Percentiles rank a stretch among this genome's conserved stretches.
These are phyloP conservation scores for Mastomys natalensis DNA, from an alignment of 2,113 vertebrate genomes.

Conservation along the genomic window DNA sequence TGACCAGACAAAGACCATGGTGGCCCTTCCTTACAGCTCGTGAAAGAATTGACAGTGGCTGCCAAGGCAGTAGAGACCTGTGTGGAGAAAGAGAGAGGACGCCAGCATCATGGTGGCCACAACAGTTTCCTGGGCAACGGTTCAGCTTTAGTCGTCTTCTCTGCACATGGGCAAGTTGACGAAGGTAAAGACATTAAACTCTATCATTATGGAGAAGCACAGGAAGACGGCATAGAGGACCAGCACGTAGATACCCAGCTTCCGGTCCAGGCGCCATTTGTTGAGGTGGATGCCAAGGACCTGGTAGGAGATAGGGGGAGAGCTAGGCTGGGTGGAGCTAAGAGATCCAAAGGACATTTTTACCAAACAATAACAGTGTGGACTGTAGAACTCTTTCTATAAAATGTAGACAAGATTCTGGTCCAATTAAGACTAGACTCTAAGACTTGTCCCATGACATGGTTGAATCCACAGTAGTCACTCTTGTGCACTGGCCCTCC, in stretches of 20 bases:
- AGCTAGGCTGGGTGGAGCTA: conserved; percentile 19
- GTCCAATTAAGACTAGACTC: not conserved
- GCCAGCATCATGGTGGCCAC: conserved; percentile 64
- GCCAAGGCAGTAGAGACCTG: conserved; percentile 80
- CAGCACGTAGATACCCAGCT: conserved; percentile 94
- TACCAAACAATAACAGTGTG: not conserved
- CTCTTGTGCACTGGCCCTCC: not conserved
- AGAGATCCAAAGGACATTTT: not conserved
- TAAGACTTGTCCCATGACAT: not conserved
- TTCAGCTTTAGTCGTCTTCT: conserved; percentile 89
- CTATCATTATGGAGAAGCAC: conserved; percentile 98
- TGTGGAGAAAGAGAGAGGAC: conserved; percentile 75
- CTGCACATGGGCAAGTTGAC: conserved; percentile 99
- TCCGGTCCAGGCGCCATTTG: conserved; percentile 95
- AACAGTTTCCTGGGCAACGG: conserved; percentile 6
- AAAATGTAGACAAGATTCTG: not conserved
- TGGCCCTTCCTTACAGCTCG: conserved; percentile 75
- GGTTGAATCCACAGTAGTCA: not conserved
- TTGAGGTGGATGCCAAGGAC: conserved; percentile 95
- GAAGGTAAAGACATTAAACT: conserved; percentile 99
- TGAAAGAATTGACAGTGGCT: conserved; percentile 77
- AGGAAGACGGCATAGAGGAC: conserved; percentile 95
- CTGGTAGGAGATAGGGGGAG: conserved; percentile 84
- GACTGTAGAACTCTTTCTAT: not conserved
- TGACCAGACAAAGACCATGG: conserved; percentile 67